Percentiles rank a stretch among this genome's conserved stretches.
phyloP scores from a whole-genome alignment of 2,797 vertebrate species.

The Rhyacichthys aspro region DNA sequence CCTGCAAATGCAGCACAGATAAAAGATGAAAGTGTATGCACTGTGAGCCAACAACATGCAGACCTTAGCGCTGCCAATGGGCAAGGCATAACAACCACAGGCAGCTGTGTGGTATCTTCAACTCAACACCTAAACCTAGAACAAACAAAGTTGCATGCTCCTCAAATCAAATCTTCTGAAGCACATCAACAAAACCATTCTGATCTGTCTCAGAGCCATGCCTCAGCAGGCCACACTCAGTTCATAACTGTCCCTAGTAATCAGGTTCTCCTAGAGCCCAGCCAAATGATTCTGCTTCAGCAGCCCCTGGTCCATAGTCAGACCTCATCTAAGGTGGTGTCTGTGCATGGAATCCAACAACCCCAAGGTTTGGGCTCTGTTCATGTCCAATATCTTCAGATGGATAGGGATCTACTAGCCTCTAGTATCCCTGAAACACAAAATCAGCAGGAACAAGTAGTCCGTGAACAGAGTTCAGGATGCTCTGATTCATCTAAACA shows the following conservation, averaged over 20 bases:
- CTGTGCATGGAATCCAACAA: conserved; percentile 82
- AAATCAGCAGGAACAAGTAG: conserved; percentile 78
- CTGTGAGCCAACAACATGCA: conserved; percentile 84
- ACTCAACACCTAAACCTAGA: conserved; percentile 83
- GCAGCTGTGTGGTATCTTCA: conserved; percentile 81
- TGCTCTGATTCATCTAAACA: conserved; percentile 87
- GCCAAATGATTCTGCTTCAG: conserved; percentile 90
- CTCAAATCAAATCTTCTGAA: conserved; percentile 86
- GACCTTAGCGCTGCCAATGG: conserved; percentile 82
- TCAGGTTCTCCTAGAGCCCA: conserved; percentile 90
- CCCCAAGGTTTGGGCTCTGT: conserved; percentile 72
- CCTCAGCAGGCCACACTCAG: conserved; percentile 75
- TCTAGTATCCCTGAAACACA: conserved; percentile 81
- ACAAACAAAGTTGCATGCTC: conserved; percentile 86
- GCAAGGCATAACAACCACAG: conserved; percentile 82
- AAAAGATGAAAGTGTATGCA: conserved; percentile 86
- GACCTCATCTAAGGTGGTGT: conserved; percentile 82
- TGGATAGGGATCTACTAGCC: conserved; percentile 87
- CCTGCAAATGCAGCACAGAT: conserved; percentile 81
- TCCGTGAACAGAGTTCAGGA: conserved; percentile 84
- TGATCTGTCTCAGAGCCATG: conserved; percentile 70
- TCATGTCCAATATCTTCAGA: conserved; percentile 89
- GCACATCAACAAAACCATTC: conserved; percentile 85
- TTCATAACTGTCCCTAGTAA: conserved; percentile 87
- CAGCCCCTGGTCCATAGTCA: conserved; percentile 87